A percentile compares a stretch with the other conserved stretches of the same genome.
Evolutionary conservation across 1,140 invertebrate species (phyloP).

Genomic region (Eubasilissa regina): DNA sequence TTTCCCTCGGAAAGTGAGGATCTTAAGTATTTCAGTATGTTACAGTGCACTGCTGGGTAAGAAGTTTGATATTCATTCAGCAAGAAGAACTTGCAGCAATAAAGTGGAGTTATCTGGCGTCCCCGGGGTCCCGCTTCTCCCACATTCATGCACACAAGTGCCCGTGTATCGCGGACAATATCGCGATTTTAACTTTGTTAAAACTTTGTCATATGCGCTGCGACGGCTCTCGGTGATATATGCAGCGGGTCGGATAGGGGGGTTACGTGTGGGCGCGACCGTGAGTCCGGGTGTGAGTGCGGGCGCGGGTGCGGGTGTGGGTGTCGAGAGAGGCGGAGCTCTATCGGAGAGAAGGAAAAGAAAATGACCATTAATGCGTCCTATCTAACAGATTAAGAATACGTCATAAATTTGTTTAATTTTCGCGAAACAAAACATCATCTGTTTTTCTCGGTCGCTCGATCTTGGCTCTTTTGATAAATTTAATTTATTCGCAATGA

Average conservation of each 20-base stretch:
- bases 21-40: not conserved
- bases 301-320: not conserved
- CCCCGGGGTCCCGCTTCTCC: constrained; percentile 42
- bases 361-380: no score
- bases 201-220: constrained; percentile 54
- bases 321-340: not conserved
- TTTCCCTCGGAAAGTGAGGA: no score
- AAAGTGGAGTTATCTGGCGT: constrained; percentile 56
- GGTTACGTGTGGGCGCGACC: not conserved
- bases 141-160: constrained; percentile 17
- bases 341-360: no score
- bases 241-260: not conserved
- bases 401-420: no score
- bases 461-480: constrained; percentile 45
- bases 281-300: not conserved
- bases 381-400: no score
- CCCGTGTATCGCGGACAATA: constrained; percentile 53
- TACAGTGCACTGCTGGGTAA: not conserved
- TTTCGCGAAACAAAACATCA: not conserved
- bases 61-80: constrained; percentile 47
- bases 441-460: not conserved
- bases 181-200: constrained; percentile 54
- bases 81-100: constrained; percentile 57
- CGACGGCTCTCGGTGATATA: not conserved
- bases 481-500: constrained; percentile 59